Conservation (phyloP, 2,888 invertebrate genomes). For the Schizaphis graminum region DNA sequence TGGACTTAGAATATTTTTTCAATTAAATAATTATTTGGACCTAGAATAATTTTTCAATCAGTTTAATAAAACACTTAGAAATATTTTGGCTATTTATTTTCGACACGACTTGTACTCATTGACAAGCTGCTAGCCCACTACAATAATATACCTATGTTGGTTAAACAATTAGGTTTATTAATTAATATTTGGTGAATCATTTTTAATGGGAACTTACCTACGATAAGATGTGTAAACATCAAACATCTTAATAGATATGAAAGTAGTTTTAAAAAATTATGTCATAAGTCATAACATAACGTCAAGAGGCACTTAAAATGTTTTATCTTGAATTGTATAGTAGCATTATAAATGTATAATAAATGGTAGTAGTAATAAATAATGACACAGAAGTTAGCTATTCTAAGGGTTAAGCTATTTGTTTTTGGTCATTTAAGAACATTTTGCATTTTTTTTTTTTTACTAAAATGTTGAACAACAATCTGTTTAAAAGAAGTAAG, state of each 20-base stretch:
- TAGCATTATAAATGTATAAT: neutral
- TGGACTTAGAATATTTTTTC: too few relatives aligned
- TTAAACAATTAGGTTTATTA: neutral
- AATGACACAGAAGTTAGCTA: neutral
- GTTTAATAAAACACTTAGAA: too few relatives aligned
- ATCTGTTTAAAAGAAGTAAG: neutral
- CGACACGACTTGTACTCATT: too few relatives aligned
- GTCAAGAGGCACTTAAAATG: neutral
- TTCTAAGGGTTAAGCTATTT: neutral
- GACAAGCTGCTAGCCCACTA: too few relatives aligned
- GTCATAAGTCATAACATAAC: neutral
- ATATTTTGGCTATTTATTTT: too few relatives aligned
- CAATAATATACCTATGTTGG: too few relatives aligned
- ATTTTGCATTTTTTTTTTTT: neutral
- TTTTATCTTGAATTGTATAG: neutral
- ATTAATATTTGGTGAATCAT: neutral
- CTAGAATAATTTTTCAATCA: too few relatives aligned
- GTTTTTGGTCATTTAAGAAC: neutral
- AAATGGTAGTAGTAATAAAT: neutral
- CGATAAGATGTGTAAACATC: neutral
- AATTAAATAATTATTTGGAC: too few relatives aligned
- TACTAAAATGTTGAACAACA: neutral
- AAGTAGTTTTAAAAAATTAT: neutral
- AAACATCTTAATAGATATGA: neutral
- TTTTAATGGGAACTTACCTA: neutral